A percentile compares a stretch with the other conserved stretches of the same genome.
These are phyloP conservation scores for Ctena decussata DNA, from an alignment of 2,888 invertebrate species.

Conservation along the genomic window DNA sequence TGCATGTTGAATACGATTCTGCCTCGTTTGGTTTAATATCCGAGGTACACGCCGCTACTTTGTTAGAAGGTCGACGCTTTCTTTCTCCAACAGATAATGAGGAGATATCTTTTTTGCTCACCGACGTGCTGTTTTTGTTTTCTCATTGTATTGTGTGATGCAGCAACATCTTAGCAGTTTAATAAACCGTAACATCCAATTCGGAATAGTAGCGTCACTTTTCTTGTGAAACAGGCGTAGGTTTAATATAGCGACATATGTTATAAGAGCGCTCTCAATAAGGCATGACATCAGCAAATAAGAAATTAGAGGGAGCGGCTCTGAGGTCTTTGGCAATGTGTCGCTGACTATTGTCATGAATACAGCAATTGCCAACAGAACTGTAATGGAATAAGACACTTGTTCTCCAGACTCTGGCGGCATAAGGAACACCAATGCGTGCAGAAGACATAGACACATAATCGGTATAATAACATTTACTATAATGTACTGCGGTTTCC, in stretches of 20 bases:
- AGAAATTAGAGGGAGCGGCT: conserved; percentile 62
- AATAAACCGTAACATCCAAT: background rate
- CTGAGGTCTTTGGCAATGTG: conserved; percentile 60
- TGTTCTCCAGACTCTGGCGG: conserved; percentile 66
- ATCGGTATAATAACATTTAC: conserved; percentile 67
- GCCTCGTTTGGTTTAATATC: too few relatives aligned
- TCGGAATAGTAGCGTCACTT: conserved; percentile 31
- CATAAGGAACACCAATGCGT: conserved; percentile 64
- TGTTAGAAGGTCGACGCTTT: too few relatives aligned
- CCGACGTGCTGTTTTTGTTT: too few relatives aligned
- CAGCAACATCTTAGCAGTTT: background rate
- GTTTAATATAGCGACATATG: conserved; percentile 55
- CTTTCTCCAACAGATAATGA: too few relatives aligned
- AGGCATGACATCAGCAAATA: conserved; percentile 62
- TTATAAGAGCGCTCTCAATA: conserved; percentile 64
- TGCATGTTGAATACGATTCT: too few relatives aligned
- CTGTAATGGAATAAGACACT: conserved; percentile 65
- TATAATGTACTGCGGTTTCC: conserved; percentile 62
- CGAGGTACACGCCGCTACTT: too few relatives aligned
- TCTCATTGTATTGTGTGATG: background rate
- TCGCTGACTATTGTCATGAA: conserved; percentile 68
- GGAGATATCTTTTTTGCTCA: too few relatives aligned
- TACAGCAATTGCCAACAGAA: conserved; percentile 67
- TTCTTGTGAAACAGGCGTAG: conserved; percentile 59
- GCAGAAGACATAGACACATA: conserved; percentile 62